Evolutionary conservation across 2,113 vertebrate genomes (phyloP), one percentile per base, ranked within the genome.

Genomic region (Phylloscopus whistleri): DNA sequence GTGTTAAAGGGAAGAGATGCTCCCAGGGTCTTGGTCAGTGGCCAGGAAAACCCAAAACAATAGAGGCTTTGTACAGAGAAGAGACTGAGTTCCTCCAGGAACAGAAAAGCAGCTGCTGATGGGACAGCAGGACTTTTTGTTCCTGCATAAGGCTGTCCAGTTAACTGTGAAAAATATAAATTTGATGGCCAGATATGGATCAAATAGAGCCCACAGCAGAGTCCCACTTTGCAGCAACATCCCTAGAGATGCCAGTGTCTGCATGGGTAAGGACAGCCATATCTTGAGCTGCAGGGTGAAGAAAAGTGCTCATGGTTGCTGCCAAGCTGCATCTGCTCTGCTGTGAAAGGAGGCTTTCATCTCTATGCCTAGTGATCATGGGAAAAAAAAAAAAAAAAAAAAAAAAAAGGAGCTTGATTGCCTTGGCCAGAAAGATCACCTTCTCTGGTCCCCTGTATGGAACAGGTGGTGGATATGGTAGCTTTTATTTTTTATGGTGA

Each of bases 291-390:
- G n/a, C 77, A 77, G 49, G 66, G 68, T 60, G 37, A 69, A 63
- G 59, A 89, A 48, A 82, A 74, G 11, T 78, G 52, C 43, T 73
- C 39, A 52, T 64, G 76, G 39, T 58, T 69, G 44, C n/a, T 78
- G 64, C 56, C 69, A 80, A 93, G 37, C 58, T 53, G 31, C 48
- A 80, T 90, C 67, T 94, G 28, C 11, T 93, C 33, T 93, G 23
- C 46, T 88, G 46, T 82, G 77, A 94, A 94, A 84, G 49, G 27
- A 46, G 39, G 55, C 55, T 95, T 95, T 82, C 16, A 89, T 91
- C 51, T 79, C 41, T 55, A 27, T 16, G 64, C 27, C 44, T 73
- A 73, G 35, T 74, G 43, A 58, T 62, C 67, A 87, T n/a, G 49
- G 24, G 13, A 14, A 56, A 18, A 84, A 48, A 67, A 33, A 27